Base-by-base conservation (phyloP, 1,140 invertebrate species). In the Bicyclus anynana region DNA sequence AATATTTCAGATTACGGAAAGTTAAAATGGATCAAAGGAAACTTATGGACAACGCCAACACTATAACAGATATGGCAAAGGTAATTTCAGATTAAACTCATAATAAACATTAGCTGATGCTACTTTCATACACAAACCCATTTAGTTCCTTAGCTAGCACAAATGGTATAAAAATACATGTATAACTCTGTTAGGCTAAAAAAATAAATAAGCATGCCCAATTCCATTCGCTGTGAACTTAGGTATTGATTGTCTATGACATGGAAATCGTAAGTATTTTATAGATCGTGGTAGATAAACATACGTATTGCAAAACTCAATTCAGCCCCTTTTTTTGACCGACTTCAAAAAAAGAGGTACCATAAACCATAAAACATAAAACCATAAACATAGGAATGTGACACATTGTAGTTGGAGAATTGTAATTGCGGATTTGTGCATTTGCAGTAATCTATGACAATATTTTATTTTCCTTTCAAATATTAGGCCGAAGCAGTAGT, bases 1-100 rank as follows among this genome's bases (percentile, higher is more conserved):
- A 33, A 6, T 10, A 12, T 33, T 92, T 67, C 89, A 99, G 98
- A 89, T 94, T 99, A 87, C 92, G 98, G 81, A 98, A 99, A 93
- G 97, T 99, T 33, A 99, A 99, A 92, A 98, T 99, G 96, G 98
- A 99, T 92, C 98, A 99, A 92, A 92, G 98, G 87, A 99, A 99
- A 91, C 90, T 99, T 72, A 98, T 98, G 94, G 98, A 99, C 88
- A 99, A 99, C 87, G 97, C 98, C 68, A 99, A 98, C 80, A 99
- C 98, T 48, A 96, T 99, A 84, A 99, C 98, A 49, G 98, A 99
- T 87, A 99, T 99, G 96, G 98, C 98, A 73, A 99, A 99, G 94
- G 98, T 99, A 94, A 70, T 51, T 66, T 57, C 44, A 53, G 49
- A 55, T 57, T 21, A 21, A 58, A 35, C 58, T 58, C 26, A 29